Conservation (phyloP, 2,888 invertebrate genomes). For the Autographa gamma region DNA sequence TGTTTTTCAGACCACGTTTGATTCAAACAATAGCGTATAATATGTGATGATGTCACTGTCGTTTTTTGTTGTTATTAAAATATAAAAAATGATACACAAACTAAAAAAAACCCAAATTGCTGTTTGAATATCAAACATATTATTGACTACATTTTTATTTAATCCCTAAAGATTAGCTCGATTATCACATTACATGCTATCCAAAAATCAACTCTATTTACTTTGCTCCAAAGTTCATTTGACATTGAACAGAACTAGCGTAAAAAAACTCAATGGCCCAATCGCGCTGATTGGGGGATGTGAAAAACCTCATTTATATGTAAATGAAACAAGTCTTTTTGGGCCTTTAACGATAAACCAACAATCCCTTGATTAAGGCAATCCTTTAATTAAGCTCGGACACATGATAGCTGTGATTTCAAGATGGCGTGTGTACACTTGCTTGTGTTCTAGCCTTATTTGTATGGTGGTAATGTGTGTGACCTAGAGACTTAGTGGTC, state of each 20-base stretch:
- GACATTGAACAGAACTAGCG: conserved; percentile 16
- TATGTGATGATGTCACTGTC: too few relatives aligned
- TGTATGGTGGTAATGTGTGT: not conserved
- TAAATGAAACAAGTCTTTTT: conserved; percentile 55
- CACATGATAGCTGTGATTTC: not conserved
- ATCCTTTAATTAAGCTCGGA: conserved; percentile 23
- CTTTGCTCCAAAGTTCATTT: conserved; percentile 26
- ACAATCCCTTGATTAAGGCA: conserved; percentile 23
- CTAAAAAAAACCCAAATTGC: too few relatives aligned
- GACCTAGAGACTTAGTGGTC: not conserved
- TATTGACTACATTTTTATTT: conserved; percentile 5
- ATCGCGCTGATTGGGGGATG: conserved; percentile 56
- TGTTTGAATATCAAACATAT: not conserved
- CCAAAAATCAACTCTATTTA: conserved; percentile 14
- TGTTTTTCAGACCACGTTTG: too few relatives aligned
- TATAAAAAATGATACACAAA: too few relatives aligned
- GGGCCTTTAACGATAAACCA: conserved; percentile 16
- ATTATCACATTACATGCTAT: not conserved
- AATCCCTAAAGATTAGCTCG: conserved; percentile 9
- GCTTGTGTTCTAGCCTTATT: conserved; percentile 17
- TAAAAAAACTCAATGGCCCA: conserved; percentile 53
- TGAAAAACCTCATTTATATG: conserved; percentile 68
- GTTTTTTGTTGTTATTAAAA: too few relatives aligned
- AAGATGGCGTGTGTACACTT: conserved; percentile 24
- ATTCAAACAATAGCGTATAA: too few relatives aligned